A percentile compares a stretch with the other conserved stretches of the same genome.
These are phyloP conservation scores for Ypsolopha sequella DNA, from an alignment of 2,888 invertebrate genomes.

Conservation along the genomic window DNA sequence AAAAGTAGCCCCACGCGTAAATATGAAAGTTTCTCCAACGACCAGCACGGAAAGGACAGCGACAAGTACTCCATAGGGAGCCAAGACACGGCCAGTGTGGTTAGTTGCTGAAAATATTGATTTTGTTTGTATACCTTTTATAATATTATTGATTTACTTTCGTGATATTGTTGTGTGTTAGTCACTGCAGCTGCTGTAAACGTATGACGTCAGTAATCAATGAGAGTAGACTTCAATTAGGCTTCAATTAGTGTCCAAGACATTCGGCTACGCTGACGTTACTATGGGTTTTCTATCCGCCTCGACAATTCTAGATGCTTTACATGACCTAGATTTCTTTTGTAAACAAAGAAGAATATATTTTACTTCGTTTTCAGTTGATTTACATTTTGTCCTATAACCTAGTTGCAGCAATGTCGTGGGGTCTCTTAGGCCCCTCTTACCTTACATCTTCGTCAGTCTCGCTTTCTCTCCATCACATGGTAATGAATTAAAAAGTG, in stretches of 20 bases:
- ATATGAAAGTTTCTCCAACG: conserved; percentile 62
- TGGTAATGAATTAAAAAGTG: too few relatives aligned
- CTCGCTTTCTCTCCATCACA: too few relatives aligned
- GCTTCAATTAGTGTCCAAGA: background rate
- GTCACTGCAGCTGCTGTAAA: conserved; percentile 12
- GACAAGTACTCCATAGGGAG: conserved; percentile 66
- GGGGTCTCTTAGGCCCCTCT: too few relatives aligned
- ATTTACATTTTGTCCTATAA: too few relatives aligned
- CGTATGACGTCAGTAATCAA: background rate
- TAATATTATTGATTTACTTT: conserved; percentile 50
- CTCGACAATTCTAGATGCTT: background rate
- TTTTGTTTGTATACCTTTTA: conserved; percentile 53
- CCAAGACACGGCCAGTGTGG: conserved; percentile 67
- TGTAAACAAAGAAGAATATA: too few relatives aligned
- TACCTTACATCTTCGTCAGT: too few relatives aligned
- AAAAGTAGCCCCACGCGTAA: conserved; percentile 65
- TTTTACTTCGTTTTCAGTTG: too few relatives aligned
- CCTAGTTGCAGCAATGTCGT: too few relatives aligned
- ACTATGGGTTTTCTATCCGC: background rate
- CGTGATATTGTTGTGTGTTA: conserved; percentile 24
- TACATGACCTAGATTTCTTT: background rate
- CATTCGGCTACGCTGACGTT: background rate
- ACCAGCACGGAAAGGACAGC: conserved; percentile 56
- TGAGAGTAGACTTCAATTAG: background rate
- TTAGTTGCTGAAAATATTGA: conserved; percentile 59